Evolutionary conservation across 2,113 vertebrate species (phyloP), one percentile per base, ranked within the genome.

Genomic region (Corythaixoides concolor): DNA sequence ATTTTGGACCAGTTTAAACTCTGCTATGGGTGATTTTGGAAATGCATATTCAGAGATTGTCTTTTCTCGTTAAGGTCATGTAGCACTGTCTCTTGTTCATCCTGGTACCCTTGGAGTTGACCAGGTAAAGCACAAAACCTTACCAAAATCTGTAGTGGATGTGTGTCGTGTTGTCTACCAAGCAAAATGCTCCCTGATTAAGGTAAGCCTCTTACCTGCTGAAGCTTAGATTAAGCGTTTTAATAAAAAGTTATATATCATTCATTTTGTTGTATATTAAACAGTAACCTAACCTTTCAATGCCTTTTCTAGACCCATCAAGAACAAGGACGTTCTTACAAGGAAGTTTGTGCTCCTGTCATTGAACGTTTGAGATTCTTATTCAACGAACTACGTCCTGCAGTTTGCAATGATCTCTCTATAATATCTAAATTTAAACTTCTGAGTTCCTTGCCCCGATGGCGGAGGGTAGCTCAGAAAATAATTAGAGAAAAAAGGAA

Each of bases 111-210:
- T 99, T 95, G 98, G 98, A 85, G 98, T 99, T 97, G 99, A 99
- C 96, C 99, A 99, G 94, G 99, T 98, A 47, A 99, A 99, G 96
- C 98, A 99, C 94, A 98, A 98, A 97, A 98, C 98, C 9, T 97
- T 99, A 92, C 99, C 99, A 53, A 99, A 99, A 97, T 99, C 99
- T 85, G 99, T 99, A 89, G 99, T 99, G 90, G 99, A 99, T 66
- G 99, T 99, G 80, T 99, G 99, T 95, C 98, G 99, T 87, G 99
- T 99, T 97, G 99, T 99, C 94, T 99, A 99, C 93, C 99, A 99
- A 97, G 99, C 99, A 86, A 99, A 99, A 95, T 99, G 99, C 95
- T 99, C 99, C 21, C 98, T 99, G 93, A 99, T 99, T 88, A 99
- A 99, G 98, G 99, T 99, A 97, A 94, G 73, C 12, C 35, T 81